Evolutionary conservation across 2,888 invertebrate genomes (phyloP), one percentile per base, ranked within the genome.

Genomic region (Griposia aprilina): DNA sequence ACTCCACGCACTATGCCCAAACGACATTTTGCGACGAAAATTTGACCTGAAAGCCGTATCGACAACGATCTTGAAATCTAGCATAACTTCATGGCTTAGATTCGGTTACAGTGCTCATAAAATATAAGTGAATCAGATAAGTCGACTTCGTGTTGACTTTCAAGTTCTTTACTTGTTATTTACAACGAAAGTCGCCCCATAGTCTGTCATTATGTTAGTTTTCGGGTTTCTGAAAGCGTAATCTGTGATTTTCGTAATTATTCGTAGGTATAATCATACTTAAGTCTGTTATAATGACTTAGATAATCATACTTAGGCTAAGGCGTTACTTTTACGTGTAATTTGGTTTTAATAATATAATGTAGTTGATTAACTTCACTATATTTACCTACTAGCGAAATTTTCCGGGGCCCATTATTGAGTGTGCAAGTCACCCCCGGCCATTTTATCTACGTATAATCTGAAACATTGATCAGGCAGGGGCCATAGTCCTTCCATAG

Each of bases 71-170:
- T 78, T 55, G 63, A 69, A 87, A 80, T 80, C 78, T 83, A 57
- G 45, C 76, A 26, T 81, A 30, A 84, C 41, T 78, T 82, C 74
- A 73, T 59, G 76, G 74, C 62, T 82, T 81, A 73, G 82, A 78
- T 79, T 80, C 75, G 86, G 87, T 81, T 81, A 74, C 80, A 81
- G 72, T 65, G 60, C 87, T 82, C 85, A 79, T 88, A 88, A 88
- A 88, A 81, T 81, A 75, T 81, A 83, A 68, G 83, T 79, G 57
- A 83, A 88, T 88, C 87, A 73, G 87, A 88, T 88, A 88, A 88
- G 63, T 41, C 13, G 55, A 80, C 87, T 85, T 87, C 76, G 73
- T 85, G 85, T 88, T 87, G 87, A 87, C 87, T 85, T 87, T 88
- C 62, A 78, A 57, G 67, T 78, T 77, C 87, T 85, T 87, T 83